phyloP scores from a whole-genome alignment of 2,888 invertebrate genomes.

The Cheiracanthium punctorium region DNA sequence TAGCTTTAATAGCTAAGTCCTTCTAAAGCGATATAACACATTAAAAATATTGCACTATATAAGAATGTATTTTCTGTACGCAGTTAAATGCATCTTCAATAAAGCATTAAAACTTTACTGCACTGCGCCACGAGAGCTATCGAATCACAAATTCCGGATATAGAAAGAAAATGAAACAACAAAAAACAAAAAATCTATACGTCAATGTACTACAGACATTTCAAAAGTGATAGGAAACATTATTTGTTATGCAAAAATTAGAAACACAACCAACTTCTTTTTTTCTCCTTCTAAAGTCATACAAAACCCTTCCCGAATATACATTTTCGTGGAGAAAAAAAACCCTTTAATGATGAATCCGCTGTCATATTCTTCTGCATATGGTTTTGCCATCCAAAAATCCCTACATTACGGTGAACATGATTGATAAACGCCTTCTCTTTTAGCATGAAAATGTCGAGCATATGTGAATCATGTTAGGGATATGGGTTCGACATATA shows the following conservation, averaged over 20 bases:
- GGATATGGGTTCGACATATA: slow-evolving; percentile 12
- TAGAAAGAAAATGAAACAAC: too few species aligned
- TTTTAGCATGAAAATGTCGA: slow-evolving; percentile 43
- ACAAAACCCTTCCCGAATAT: not conserved
- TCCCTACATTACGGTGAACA: slow-evolving; percentile 3
- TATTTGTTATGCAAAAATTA: not conserved
- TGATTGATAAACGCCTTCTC: slow-evolving; percentile 56
- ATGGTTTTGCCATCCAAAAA: not conserved
- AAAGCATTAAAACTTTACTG: too few species aligned
- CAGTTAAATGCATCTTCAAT: too few species aligned
- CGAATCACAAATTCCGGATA: too few species aligned
- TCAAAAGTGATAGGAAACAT: not conserved
- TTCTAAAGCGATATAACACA: too few species aligned
- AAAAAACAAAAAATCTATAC: too few species aligned
- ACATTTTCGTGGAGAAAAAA: not conserved
- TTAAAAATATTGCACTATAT: too few species aligned
- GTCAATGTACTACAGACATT: too few species aligned
- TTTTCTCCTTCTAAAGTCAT: not conserved
- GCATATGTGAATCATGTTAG: slow-evolving; percentile 28
- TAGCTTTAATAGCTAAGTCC: too few species aligned
- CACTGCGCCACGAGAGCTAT: too few species aligned
- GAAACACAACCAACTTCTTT: not conserved
- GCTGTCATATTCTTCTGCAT: slow-evolving; percentile 8
- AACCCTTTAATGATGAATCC: not conserved
- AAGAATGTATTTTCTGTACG: too few species aligned